Evolutionary conservation across 1,140 invertebrate genomes (phyloP).

Genomic region (Brachionus calyciflorus): DNA sequence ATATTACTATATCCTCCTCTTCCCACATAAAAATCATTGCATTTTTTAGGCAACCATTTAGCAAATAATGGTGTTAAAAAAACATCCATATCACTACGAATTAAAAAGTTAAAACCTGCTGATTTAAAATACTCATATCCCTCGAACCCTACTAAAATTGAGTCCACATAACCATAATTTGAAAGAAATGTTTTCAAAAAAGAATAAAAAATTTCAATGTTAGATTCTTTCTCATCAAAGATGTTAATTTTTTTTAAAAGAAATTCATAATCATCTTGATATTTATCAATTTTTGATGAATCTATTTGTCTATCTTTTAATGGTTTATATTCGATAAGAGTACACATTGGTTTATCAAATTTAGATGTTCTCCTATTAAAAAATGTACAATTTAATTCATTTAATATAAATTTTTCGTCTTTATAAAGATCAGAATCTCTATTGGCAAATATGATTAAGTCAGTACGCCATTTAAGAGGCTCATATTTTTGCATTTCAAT

Average conservation of each 20-base stretch:
- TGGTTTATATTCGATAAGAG: neutral
- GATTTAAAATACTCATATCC: slow-evolving; percentile 31
- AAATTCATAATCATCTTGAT: neutral
- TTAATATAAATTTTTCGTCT: neutral
- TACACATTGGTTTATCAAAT: slow-evolving; percentile 37
- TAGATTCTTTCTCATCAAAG: neutral
- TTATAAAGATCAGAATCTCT: neutral
- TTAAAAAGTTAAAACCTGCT: slow-evolving; percentile 10
- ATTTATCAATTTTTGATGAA: neutral
- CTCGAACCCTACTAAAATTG: slow-evolving; percentile 30
- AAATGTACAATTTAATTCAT: slow-evolving; percentile 15
- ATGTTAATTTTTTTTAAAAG: neutral
- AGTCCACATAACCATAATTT: slow-evolving; percentile 24
- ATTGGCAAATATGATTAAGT: slow-evolving; percentile 24
- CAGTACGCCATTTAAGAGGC: slow-evolving; percentile 36
- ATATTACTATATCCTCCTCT: neutral
- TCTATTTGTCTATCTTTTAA: neutral
- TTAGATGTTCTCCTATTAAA: neutral
- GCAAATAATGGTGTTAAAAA: slow-evolving; percentile 29
- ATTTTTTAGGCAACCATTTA: slow-evolving; percentile 24
- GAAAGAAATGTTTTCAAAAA: neutral
- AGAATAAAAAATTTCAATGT: neutral
- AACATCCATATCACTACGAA: slow-evolving; percentile 41
- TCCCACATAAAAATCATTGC: slow-evolving; percentile 40
- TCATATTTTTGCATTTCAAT: slow-evolving; percentile 11